Conservation (phyloP, 35 echinoderm and acorn worm species). For the Diadema setosum region DNA sequence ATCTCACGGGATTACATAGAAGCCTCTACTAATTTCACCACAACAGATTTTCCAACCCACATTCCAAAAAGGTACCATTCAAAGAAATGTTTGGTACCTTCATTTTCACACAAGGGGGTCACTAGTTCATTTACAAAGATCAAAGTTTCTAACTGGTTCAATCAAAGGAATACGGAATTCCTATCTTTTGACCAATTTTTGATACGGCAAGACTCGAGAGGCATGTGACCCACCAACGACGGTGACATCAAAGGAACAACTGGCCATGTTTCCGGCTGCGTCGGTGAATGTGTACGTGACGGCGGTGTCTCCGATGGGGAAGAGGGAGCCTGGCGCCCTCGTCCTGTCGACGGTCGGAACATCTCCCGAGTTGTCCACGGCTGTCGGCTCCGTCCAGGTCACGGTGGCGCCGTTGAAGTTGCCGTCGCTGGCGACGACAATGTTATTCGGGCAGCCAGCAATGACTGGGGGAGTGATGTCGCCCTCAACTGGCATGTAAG, state of each 20-base stretch:
- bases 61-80: too few species aligned
- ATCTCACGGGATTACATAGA: too few species aligned
- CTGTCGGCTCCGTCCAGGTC: conserved; percentile 35
- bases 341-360: not conserved
- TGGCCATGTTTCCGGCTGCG: not conserved
- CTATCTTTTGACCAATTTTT: too few species aligned
- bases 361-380: conserved; percentile 46
- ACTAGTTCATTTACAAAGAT: too few species aligned
- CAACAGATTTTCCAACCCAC: too few species aligned
- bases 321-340: not conserved
- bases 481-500: not conserved
- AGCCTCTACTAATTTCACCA: too few species aligned
- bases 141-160: too few species aligned
- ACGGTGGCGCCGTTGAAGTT: not conserved
- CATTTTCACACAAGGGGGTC: too few species aligned
- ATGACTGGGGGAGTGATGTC: conserved; percentile 37
- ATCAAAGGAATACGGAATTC: too few species aligned
- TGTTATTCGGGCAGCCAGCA: not conserved
- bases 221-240: not conserved
- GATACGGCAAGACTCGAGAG: too few species aligned
- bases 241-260: conserved; percentile 19
- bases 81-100: too few species aligned
- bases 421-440: not conserved
- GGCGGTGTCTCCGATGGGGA: not conserved
- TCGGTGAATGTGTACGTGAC: conserved; percentile 38